Conservation (phyloP, 2,113 vertebrate species). For the Gopherus flavomarginatus region DNA sequence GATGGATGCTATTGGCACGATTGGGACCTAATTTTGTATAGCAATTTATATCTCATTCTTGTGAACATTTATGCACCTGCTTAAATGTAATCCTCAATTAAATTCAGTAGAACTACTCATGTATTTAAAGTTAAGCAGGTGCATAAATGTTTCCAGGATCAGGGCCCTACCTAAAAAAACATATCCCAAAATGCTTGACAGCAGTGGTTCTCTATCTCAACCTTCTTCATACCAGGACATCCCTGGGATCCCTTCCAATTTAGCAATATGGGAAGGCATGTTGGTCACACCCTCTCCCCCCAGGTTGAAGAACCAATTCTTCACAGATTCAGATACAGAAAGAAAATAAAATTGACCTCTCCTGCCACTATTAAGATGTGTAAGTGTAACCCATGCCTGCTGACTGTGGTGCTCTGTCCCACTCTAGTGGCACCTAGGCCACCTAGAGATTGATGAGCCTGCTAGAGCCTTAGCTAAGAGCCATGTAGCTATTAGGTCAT, state of each 20-base stretch:
- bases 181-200: background rate
- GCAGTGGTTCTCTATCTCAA: background rate
- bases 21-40: too few species aligned
- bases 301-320: background rate
- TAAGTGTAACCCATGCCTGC: background rate
- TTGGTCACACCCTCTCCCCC: background rate
- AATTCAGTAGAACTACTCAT: too few species aligned
- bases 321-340: background rate
- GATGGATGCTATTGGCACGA: background rate
- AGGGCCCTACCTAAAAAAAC: background rate
- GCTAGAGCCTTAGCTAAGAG: too few species aligned
- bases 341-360: background rate
- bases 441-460: too few species aligned
- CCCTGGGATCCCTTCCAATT: background rate
- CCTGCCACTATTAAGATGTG: background rate
- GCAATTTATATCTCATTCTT: too few species aligned
- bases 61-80: too few species aligned
- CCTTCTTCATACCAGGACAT: background rate
- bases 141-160: fast-evolving
- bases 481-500: too few species aligned
- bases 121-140: background rate
- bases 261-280: background rate
- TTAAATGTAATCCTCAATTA: too few species aligned
- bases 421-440: too few species aligned
- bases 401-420: too few species aligned